Conservation (phyloP, 1,140 invertebrate species). For the Orchestia grillus region DNA sequence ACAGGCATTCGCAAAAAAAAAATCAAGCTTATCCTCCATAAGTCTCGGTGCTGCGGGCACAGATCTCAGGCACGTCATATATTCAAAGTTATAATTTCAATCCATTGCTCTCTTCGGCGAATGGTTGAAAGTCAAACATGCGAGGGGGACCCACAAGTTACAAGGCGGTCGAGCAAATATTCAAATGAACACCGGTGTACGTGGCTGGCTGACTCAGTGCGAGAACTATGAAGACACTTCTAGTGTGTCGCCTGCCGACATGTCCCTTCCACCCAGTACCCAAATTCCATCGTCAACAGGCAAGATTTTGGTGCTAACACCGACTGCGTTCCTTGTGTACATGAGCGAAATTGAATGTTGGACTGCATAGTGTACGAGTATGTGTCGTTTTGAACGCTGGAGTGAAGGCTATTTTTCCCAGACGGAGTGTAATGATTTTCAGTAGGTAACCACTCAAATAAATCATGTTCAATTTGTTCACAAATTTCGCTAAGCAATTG, state of each 20-base stretch:
- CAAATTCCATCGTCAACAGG: neutral
- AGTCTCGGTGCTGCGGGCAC: neutral
- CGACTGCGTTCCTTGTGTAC: neutral
- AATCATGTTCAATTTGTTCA: neutral
- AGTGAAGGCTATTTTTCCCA: neutral
- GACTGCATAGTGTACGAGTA: neutral
- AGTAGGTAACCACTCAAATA: neutral
- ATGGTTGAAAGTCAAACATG: no score
- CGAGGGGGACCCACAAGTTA: neutral
- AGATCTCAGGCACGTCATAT: neutral
- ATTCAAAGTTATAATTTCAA: no score
- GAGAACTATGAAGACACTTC: neutral
- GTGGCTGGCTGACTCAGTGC: neutral
- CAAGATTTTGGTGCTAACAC: neutral
- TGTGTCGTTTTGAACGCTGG: neutral
- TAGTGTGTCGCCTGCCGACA: neutral
- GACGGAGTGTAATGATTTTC: neutral
- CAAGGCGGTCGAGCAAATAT: neutral
- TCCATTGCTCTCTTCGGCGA: no score
- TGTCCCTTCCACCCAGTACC: neutral
- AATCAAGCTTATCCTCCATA: neutral
- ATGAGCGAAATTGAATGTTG: neutral
- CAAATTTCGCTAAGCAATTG: neutral
- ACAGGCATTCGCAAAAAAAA: neutral
- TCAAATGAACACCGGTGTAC: slow-evolving; percentile 24